These are phyloP conservation scores for Blastobasis adustella DNA, from an alignment of 2,888 invertebrate genomes.

Conservation along the genomic window DNA sequence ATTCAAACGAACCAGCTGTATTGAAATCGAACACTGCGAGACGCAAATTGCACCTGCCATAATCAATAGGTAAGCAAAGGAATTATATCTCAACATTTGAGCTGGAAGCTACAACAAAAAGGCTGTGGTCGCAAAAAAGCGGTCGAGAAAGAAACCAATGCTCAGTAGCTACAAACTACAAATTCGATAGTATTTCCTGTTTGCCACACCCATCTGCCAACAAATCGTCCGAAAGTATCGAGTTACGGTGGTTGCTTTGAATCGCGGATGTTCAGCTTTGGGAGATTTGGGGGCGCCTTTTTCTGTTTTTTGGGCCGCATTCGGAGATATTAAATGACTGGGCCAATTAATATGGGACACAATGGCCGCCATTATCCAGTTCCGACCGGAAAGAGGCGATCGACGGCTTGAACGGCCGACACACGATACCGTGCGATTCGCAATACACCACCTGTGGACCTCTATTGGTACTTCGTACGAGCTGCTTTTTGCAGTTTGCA, in stretches of 20 bases:
- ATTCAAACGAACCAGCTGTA: constrained; percentile 22
- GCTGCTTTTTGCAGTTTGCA: too few species aligned
- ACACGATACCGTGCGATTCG: constrained; percentile 24
- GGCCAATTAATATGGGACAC: constrained; percentile 65
- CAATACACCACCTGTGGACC: constrained; percentile 50
- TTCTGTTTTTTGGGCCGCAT: constrained; percentile 46
- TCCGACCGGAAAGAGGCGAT: constrained; percentile 71
- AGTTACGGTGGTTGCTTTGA: constrained; percentile 49
- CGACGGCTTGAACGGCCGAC: constrained; percentile 50
- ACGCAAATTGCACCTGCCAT: constrained; percentile 27
- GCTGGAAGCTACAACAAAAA: neutral
- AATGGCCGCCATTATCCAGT: constrained; percentile 41
- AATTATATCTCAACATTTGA: constrained; percentile 34
- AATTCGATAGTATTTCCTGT: constrained; percentile 64
- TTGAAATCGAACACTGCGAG: constrained; percentile 30
- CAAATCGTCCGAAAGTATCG: constrained; percentile 68
- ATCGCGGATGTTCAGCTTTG: constrained; percentile 53
- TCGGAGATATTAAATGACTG: constrained; percentile 65
- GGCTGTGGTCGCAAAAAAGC: constrained; percentile 20
- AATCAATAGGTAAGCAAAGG: constrained; percentile 38
- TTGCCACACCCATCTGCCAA: constrained; percentile 62
- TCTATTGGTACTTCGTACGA: too few species aligned
- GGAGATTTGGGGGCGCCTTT: constrained; percentile 49
- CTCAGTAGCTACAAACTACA: constrained; percentile 59
- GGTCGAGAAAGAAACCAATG: constrained; percentile 32